Evolutionary conservation across 2,888 invertebrate species (phyloP), one percentile per base, ranked within the genome.

Genomic region (Spisula solida): DNA sequence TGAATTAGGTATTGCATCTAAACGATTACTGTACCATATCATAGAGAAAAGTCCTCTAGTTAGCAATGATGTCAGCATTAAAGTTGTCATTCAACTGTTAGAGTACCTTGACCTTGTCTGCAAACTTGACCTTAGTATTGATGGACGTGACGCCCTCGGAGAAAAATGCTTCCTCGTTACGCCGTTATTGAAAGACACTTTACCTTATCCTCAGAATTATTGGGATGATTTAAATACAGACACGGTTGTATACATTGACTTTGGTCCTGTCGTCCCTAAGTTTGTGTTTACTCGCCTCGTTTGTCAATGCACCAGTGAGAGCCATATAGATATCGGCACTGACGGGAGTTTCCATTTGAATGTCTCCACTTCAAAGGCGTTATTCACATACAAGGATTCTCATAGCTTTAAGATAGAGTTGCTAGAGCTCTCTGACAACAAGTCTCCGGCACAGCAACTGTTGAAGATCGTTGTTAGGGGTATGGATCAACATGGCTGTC

Each of bases 351-450:
- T 86, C 51, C 88, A 92, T 70, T 85, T 93, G 16, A 92, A 92
- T 75, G 92, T 92, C 20, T 87, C 88, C 55, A 91, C 91, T 18
- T 85, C 90, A 6, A 90, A 89, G 55, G 93, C 92, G 2, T 81
- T 92, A n/a, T 93, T 93, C 70, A 92, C 91, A 12, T 90, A 88
- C 83, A 81, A 85, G n/a, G 81, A 88, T 18, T 83, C 88, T 14
- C 83, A 82, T 48, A 90, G 90, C 48, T 92, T 90, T 80, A 92
- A 93, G 60, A 85, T 93, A 16, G 93, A 93, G 47, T 85, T 91
- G 0, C 47, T 90, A 56, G 86, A 88, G 34, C 60, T 88, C 0
- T 81, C 55, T 12, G 87, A 82, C 48, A 82, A 85, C n/a, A 51
- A 78, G 47, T 25, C 87, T 1, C 86, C 88, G 18, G 60, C 84